Conservation (phyloP, 2,888 invertebrate species). For the Acanthococcus lagerstroemiae region DNA sequence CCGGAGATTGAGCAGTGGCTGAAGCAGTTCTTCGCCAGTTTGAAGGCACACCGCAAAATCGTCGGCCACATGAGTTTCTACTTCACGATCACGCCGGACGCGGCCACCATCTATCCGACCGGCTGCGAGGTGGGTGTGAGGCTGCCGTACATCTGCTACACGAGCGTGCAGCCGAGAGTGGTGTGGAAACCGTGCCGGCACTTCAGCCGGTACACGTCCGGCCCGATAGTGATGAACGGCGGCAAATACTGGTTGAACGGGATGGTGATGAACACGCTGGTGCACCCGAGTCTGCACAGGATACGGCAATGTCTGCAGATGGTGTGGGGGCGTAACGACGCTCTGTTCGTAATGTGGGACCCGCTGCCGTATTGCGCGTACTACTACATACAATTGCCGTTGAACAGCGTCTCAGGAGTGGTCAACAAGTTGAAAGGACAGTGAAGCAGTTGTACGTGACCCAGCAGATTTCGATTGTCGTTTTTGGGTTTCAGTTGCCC, state of each 20-base stretch:
- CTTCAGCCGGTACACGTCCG: slow-evolving; percentile 48
- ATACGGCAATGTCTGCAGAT: slow-evolving; percentile 55
- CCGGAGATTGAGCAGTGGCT: slow-evolving; percentile 60
- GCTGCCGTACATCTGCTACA: slow-evolving; percentile 68
- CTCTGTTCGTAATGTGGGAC: slow-evolving; percentile 72
- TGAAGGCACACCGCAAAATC: slow-evolving; percentile 53
- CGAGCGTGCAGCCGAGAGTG: slow-evolving; percentile 54
- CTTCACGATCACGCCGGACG: slow-evolving; percentile 49
- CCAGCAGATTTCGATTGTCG: too few species aligned
- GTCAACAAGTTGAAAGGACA: slow-evolving; percentile 40
- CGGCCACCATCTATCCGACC: slow-evolving; percentile 50
- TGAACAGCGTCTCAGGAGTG: slow-evolving; percentile 50
- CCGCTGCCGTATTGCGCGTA: slow-evolving; percentile 77
- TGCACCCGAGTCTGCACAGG: slow-evolving; percentile 45
- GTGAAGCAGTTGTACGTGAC: too few species aligned
- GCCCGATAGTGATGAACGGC: slow-evolving; percentile 45
- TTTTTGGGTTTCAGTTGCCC: too few species aligned
- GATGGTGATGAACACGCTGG: slow-evolving; percentile 46
- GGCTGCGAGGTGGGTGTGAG: slow-evolving; percentile 70
- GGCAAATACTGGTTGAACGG: slow-evolving; percentile 53
- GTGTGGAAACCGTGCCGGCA: slow-evolving; percentile 56
- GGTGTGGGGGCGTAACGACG: slow-evolving; percentile 66
- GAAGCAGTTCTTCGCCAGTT: slow-evolving; percentile 56
- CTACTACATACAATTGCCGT: slow-evolving; percentile 67
- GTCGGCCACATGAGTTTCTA: slow-evolving; percentile 71